These are phyloP conservation scores for Hydrotaea cyrtoneurina DNA, from an alignment of 2,888 invertebrate species.

Conservation along the genomic window DNA sequence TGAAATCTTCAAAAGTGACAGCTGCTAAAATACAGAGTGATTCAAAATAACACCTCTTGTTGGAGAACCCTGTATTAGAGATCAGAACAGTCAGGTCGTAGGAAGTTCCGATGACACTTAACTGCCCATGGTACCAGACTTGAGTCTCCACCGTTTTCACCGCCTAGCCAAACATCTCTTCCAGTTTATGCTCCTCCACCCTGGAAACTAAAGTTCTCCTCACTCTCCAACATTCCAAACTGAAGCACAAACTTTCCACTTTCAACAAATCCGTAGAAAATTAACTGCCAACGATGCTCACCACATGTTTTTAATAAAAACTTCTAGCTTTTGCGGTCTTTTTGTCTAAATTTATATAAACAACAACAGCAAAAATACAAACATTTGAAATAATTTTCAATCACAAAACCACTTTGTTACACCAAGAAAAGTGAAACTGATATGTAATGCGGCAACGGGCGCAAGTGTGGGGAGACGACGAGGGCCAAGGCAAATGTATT, in stretches of 20 bases:
- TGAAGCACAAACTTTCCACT: background rate
- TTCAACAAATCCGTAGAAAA: background rate
- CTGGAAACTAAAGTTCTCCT: no score
- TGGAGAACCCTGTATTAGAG: no score
- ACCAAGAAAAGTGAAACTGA: background rate
- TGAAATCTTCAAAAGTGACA: no score
- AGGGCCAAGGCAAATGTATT: background rate
- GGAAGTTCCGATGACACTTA: no score
- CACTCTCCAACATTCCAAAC: no score
- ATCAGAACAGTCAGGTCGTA: no score
- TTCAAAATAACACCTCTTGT: no score
- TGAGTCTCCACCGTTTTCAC: no score
- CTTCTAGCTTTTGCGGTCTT: background rate
- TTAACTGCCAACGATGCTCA: background rate
- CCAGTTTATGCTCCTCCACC: no score
- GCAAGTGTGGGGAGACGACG: background rate
- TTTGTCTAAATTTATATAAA: constrained; percentile 6
- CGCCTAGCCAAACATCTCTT: no score
- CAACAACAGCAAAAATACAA: background rate
- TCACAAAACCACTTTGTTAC: background rate
- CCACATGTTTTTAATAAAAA: background rate
- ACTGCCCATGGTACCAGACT: no score
- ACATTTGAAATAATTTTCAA: background rate
- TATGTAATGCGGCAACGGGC: background rate
- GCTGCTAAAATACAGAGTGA: no score